Evolutionary conservation across 1,140 invertebrate species (phyloP), one percentile per base, ranked within the genome.

Genomic region (Coptotermes formosanus): DNA sequence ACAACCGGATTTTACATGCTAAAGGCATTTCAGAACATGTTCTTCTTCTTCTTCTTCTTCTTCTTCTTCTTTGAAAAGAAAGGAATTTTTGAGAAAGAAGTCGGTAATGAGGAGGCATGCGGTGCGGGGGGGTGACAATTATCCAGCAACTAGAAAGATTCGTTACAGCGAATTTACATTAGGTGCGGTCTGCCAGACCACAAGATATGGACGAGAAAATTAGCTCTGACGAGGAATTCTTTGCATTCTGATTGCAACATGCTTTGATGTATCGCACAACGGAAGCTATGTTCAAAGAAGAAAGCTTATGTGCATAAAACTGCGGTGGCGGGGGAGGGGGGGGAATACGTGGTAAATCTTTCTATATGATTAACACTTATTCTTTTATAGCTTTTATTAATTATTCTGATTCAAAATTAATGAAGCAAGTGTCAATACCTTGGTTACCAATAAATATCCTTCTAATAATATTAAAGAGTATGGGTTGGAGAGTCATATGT

Each of bases 151-250:
- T 75, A 14, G 64, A 75, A 30, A 25, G 8, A 75, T 75, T 75
- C 64, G 64, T 75, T 30, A 75, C 64, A 75, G 64, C 25, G n/a
- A 75, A 75, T 75, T 75, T 75, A n/a, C 64, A 75, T 75, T 75
- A 75, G 64, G 64, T 12, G 9, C 64, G 64, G 64, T 75, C 64
- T 11, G 14, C 64, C 30, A 9, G 64, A 25, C 64, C 64, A 75
- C 64, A 30, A 75, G 64, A 75, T 75, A 75, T 75, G 64, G 64
- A 25, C 1, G 25, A 75, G 64, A 75, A 75, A 75, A 75, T 75
- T 25, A 75, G 30, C 64, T 75, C 64, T 55, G 11, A 55, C 52
- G 16, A 75, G 64, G n/a, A 25, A 75, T 30, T 75, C 25, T 75
- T 75, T 75, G 25, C 52, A 55, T 55, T 55, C 52, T 16, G 16